Percentiles rank a stretch among this genome's conserved stretches.
Evolutionary conservation across 2,113 vertebrate species (phyloP).

Genomic region (Sialia sialis): DNA sequence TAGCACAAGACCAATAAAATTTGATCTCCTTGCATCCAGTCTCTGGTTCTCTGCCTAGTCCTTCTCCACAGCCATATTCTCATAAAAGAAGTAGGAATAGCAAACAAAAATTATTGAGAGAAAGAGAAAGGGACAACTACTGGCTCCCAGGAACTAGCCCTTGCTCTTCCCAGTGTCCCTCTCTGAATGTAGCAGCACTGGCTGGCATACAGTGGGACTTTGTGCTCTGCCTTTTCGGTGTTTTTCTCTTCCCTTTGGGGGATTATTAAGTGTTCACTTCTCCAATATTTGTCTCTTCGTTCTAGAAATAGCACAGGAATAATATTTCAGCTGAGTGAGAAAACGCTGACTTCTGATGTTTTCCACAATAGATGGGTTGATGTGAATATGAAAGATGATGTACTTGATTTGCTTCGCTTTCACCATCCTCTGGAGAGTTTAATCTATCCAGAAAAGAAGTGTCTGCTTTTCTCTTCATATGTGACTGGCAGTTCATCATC

Average conservation of each 20-base stretch:
- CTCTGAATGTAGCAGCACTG: background rate
- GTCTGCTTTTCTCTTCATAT: slow-evolving; percentile 30
- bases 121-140: background rate
- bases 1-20: fast-evolving
- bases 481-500: slow-evolving; percentile 46
- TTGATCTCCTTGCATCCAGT: background rate
- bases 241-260: background rate
- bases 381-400: slow-evolving; percentile 56
- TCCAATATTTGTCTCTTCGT: background rate
- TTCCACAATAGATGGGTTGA: slow-evolving; percentile 56
- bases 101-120: background rate
- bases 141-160: background rate
- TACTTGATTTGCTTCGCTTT: slow-evolving; percentile 50
- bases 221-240: fast-evolving
- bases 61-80: background rate
- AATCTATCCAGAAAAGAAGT: slow-evolving; percentile 55
- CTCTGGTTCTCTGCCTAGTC: background rate
- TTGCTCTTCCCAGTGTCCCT: background rate
- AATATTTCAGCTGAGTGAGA: slow-evolving; percentile 48
- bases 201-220: background rate
- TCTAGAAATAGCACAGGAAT: slow-evolving; percentile 57
- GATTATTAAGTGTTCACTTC: background rate
- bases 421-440: slow-evolving; percentile 40
- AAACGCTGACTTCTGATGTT: slow-evolving; percentile 54
- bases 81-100: background rate